A percentile compares a stretch with the other conserved stretches of the same genome.
phyloP scores from a whole-genome alignment of 2,797 vertebrate genomes.

The Pogonophryne albipinna region DNA sequence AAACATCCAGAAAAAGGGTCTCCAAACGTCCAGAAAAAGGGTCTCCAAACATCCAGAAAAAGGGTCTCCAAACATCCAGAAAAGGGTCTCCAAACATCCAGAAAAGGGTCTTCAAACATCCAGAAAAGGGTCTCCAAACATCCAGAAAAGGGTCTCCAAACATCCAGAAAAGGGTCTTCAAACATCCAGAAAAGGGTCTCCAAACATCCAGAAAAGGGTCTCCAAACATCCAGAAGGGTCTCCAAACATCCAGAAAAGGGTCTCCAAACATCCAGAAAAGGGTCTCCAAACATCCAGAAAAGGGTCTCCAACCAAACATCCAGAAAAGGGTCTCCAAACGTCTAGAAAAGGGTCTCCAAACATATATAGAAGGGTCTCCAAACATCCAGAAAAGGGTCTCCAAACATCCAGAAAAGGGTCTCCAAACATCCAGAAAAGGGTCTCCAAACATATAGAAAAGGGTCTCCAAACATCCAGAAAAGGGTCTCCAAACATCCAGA shows the following conservation, averaged over 20 bases:
- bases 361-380: not conserved
- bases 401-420: not conserved
- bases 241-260: not conserved
- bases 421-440: fast-evolving
- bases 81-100: not conserved
- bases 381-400: not conserved
- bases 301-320: not conserved
- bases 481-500: not conserved
- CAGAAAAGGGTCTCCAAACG: not conserved
- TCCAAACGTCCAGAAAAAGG: not conserved
- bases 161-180: not conserved
- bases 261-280: not conserved
- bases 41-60: fast-evolving
- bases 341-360: not conserved
- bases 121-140: not conserved
- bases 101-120: too few species aligned
- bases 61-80: not conserved
- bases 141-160: not conserved
- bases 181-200: not conserved
- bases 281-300: fast-evolving
- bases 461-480: too few species aligned
- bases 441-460: too few species aligned
- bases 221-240: not conserved
- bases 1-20: not conserved
- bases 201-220: not conserved